Evolutionary conservation across 2,797 vertebrate species (phyloP).

Genomic region (Sebastes hubbsi): DNA sequence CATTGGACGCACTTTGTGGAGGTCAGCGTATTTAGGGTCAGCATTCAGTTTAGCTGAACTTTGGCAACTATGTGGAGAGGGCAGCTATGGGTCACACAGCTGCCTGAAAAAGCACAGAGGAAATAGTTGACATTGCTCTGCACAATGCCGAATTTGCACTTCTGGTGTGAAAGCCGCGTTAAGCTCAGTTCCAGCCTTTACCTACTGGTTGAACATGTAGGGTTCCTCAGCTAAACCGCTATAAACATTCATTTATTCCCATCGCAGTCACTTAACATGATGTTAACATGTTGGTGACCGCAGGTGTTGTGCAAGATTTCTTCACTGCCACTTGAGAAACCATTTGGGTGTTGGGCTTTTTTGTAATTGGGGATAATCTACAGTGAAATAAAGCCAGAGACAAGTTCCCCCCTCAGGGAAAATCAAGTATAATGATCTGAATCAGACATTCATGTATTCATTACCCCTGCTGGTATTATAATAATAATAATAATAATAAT

Average conservation of each 20-base stretch:
- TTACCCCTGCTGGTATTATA: not conserved
- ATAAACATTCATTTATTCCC: not conserved
- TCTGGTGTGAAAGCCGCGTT: not conserved
- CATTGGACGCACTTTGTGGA: not conserved
- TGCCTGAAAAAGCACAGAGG: not conserved
- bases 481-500: not conserved
- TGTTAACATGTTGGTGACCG: not conserved
- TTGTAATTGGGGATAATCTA: not conserved
- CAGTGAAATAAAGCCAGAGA: not conserved
- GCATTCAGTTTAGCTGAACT: not conserved
- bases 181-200: not conserved
- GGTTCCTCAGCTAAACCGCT: not conserved
- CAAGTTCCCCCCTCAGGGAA: not conserved
- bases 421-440: not conserved
- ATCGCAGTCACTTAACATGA: not conserved
- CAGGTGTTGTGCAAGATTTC: not conserved
- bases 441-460: conserved; percentile 5
- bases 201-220: not conserved
- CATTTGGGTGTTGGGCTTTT: not conserved
- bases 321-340: not conserved
- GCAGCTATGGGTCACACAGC: not conserved
- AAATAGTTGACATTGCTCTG: not conserved
- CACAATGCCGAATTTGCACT: not conserved
- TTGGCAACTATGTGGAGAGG: not conserved
- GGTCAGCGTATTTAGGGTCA: not conserved